Evolutionary conservation across 2,113 vertebrate genomes (phyloP).

Genomic region (Gila orcuttii): DNA sequence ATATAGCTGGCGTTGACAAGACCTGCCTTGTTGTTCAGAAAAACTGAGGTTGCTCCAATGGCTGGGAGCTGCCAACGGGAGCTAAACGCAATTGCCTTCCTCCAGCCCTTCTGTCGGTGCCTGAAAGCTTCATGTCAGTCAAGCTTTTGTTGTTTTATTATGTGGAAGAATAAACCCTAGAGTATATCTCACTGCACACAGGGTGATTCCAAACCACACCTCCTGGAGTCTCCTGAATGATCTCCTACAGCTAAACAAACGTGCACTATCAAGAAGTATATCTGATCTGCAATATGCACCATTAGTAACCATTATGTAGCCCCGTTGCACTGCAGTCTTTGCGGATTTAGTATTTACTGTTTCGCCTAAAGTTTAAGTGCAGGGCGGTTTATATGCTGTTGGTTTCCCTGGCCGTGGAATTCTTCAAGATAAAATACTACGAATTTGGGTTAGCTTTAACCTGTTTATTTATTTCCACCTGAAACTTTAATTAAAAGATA

Average conservation of each 20-base stretch:
- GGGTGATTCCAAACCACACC: background rate
- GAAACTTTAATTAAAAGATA: constrained; percentile 62
- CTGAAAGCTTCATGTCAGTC: background rate
- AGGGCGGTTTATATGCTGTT: constrained; percentile 49
- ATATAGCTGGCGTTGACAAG: constrained; percentile 28
- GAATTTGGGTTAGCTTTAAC: constrained; percentile 48
- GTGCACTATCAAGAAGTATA: constrained; percentile 7
- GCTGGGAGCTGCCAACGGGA: constrained; percentile 6
- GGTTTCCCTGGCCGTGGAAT: constrained; percentile 48
- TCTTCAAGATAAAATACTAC: constrained; percentile 51
- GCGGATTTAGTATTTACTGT: constrained; percentile 3
- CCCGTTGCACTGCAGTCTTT: background rate
- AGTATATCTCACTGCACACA: background rate
- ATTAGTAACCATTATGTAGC: constrained; percentile 33
- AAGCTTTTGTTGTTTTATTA: constrained; percentile 9
- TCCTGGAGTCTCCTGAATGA: constrained; percentile 3
- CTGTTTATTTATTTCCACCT: constrained; percentile 59
- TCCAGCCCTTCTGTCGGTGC: background rate
- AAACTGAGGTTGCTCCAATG: constrained; percentile 2
- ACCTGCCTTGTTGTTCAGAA: background rate
- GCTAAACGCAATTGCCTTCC: background rate
- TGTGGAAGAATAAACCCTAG: constrained; percentile 6
- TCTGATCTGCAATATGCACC: constrained; percentile 3
- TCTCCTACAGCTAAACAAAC: background rate
- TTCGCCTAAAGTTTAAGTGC: constrained; percentile 47